These are phyloP conservation scores for Cataglyphis livida DNA, from an alignment of 2,888 invertebrate genomes.

Conservation along the genomic window DNA sequence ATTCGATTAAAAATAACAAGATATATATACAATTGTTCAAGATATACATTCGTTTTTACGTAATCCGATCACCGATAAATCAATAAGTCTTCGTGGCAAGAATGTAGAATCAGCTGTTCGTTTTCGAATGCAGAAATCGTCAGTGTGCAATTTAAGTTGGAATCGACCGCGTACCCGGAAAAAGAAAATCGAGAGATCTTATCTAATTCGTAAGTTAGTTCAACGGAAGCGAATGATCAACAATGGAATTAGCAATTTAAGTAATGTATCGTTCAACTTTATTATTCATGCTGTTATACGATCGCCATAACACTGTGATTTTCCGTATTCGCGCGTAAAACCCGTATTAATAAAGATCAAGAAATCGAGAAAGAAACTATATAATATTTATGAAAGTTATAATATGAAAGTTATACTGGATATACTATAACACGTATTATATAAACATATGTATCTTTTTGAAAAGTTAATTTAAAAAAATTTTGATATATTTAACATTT, in stretches of 20 bases:
- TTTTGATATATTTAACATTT: background rate
- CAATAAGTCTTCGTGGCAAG: background rate
- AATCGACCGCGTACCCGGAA: background rate
- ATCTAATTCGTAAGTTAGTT: constrained; percentile 38
- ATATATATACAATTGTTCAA: too few species aligned
- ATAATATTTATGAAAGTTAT: background rate
- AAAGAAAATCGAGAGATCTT: constrained; percentile 20
- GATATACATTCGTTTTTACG: background rate
- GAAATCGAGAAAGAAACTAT: background rate
- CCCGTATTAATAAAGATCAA: background rate
- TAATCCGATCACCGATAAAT: background rate
- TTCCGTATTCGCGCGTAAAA: background rate
- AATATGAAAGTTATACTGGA: background rate
- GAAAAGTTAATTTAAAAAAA: background rate
- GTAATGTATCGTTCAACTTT: constrained; percentile 11
- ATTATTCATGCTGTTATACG: background rate
- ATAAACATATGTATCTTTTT: background rate
- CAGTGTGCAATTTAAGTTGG: background rate
- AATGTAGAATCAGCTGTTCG: background rate
- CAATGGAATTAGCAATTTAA: constrained; percentile 1
- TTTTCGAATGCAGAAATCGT: constrained; percentile 41
- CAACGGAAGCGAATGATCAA: background rate
- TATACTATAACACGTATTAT: background rate
- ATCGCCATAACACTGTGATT: background rate
- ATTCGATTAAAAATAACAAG: background rate